Evolutionary conservation across 2,888 invertebrate species (phyloP).

Genomic region (Thymelicus lineola): DNA sequence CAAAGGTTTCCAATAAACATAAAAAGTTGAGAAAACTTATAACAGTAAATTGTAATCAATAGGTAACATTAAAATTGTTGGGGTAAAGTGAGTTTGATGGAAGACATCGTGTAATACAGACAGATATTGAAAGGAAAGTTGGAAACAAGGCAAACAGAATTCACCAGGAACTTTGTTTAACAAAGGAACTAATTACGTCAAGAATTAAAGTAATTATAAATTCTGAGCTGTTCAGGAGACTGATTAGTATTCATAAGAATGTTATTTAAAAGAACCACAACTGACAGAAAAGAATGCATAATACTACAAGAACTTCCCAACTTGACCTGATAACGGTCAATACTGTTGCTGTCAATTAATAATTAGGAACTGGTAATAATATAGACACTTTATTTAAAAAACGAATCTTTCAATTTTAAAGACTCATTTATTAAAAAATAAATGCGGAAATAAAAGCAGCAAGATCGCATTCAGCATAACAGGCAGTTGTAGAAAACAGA

Average conservation of each 20-base stretch:
- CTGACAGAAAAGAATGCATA: too few species aligned
- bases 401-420: too few species aligned
- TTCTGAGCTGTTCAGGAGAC: slow-evolving; percentile 3
- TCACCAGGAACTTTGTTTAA: slow-evolving; percentile 47
- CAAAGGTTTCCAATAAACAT: slow-evolving; percentile 44
- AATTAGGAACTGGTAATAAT: too few species aligned
- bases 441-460: not conserved
- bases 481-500: not conserved
- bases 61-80: slow-evolving; percentile 51
- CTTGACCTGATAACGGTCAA: too few species aligned
- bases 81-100: slow-evolving; percentile 57
- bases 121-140: slow-evolving; percentile 43
- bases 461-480: not conserved
- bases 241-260: slow-evolving; percentile 25
- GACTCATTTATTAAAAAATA: not conserved
- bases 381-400: too few species aligned
- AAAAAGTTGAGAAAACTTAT: slow-evolving; percentile 36
- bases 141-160: slow-evolving; percentile 21
- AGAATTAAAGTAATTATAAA: slow-evolving; percentile 47
- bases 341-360: too few species aligned
- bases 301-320: too few species aligned
- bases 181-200: slow-evolving; percentile 51
- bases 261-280: not conserved
- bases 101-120: slow-evolving; percentile 66
- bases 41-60: slow-evolving; percentile 40